phyloP scores from a whole-genome alignment of 1,140 invertebrate genomes.

The Orchestia grillus region DNA sequence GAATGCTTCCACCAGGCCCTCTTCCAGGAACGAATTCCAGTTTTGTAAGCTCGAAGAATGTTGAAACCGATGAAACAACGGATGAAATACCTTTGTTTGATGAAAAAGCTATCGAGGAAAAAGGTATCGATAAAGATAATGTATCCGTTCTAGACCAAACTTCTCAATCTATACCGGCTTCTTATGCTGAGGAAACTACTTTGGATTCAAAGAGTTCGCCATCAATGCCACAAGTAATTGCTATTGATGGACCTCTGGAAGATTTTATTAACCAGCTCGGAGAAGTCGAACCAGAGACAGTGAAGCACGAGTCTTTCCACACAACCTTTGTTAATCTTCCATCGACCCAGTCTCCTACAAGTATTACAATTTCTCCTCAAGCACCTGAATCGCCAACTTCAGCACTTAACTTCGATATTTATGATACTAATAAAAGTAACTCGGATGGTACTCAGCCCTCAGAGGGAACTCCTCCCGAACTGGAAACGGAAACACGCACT shows the following conservation, averaged over 20 bases:
- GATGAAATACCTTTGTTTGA: background rate
- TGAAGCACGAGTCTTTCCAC: background rate
- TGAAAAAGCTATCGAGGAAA: background rate
- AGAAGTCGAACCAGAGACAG: background rate
- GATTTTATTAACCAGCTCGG: slow-evolving; percentile 29
- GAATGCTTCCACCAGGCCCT: slow-evolving; percentile 21
- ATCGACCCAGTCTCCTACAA: background rate
- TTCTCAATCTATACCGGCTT: background rate
- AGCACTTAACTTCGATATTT: background rate
- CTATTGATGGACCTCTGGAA: slow-evolving; percentile 29
- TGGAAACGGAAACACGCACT: background rate
- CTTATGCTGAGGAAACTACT: background rate
- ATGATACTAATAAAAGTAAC: background rate
- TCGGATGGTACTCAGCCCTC: background rate
- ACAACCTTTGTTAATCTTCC: background rate
- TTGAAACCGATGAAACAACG: background rate
- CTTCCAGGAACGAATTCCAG: background rate
- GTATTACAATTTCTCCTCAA: background rate
- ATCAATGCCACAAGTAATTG: slow-evolving; percentile 36
- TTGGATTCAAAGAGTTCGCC: background rate
- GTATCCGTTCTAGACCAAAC: background rate
- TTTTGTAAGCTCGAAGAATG: background rate
- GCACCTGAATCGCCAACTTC: background rate
- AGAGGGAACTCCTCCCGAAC: background rate
- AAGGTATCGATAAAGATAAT: background rate